Conservation (phyloP, 2,888 invertebrate species). For the Lepidochitona cinerea region DNA sequence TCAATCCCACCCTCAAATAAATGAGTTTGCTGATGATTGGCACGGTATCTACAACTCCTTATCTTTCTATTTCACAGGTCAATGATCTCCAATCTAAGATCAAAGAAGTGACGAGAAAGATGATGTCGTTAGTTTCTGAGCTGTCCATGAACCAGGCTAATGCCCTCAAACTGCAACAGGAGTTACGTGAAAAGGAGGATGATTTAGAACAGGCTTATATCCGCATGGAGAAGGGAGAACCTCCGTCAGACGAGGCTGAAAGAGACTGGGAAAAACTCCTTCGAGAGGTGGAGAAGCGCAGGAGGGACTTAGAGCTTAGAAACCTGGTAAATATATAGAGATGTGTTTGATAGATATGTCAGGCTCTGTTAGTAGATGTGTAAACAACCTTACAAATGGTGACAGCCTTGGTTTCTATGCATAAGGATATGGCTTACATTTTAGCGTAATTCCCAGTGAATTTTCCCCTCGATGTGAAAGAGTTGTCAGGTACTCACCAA, state of each 20-base stretch:
- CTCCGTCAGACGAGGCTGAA: slow-evolving; percentile 65
- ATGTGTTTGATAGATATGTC: background rate
- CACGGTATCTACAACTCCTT: background rate
- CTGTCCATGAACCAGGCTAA: slow-evolving; percentile 70
- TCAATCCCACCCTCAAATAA: no score
- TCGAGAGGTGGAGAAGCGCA: slow-evolving; percentile 49
- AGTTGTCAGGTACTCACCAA: no score
- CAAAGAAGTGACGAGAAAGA: slow-evolving; percentile 68
- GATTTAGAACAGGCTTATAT: slow-evolving; percentile 67
- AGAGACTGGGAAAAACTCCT: slow-evolving; percentile 61
- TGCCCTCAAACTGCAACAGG: slow-evolving; percentile 64
- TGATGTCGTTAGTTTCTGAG: slow-evolving; percentile 71
- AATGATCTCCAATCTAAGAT: slow-evolving; percentile 66
- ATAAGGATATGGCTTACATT: no score
- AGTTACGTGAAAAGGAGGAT: slow-evolving; percentile 62
- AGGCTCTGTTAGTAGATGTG: no score
- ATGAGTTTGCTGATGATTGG: no score
- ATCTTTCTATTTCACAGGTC: slow-evolving; percentile 46
- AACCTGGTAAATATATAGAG: background rate
- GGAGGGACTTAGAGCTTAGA: slow-evolving; percentile 51
- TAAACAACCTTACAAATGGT: no score
- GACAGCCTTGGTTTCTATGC: no score
- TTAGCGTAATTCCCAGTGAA: no score
- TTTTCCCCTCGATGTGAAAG: no score
- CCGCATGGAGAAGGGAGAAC: slow-evolving; percentile 70